Percentiles rank a stretch among this genome's conserved stretches.
phyloP scores from a whole-genome alignment of 2,113 vertebrate species.

The Plestiodon gilberti region DNA sequence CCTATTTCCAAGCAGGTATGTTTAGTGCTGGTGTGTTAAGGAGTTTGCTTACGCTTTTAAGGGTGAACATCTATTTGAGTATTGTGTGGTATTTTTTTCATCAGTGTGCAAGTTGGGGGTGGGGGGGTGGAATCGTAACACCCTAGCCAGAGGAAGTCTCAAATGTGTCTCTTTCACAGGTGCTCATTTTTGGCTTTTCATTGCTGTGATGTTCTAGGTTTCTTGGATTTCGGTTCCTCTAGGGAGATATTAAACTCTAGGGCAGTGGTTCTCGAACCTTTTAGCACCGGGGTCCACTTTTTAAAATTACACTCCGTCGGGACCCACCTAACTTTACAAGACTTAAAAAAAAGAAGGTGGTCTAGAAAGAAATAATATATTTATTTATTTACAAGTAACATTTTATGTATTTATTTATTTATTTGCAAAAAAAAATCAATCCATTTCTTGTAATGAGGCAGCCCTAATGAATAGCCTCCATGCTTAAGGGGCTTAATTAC shows the following conservation, averaged over 20 bases:
- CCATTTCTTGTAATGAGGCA: too few relatives aligned
- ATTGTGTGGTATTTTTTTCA: not conserved
- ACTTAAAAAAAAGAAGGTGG: too few relatives aligned
- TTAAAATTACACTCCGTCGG: too few relatives aligned
- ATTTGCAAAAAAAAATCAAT: too few relatives aligned
- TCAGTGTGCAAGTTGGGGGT: not conserved
- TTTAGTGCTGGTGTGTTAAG: not conserved
- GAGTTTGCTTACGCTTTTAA: not conserved
- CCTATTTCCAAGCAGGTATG: not conserved
- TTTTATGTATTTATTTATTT: too few relatives aligned
- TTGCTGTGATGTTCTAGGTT: not conserved
- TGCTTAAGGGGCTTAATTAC: too few relatives aligned
- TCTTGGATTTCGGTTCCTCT: not conserved
- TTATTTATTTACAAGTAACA: too few relatives aligned
- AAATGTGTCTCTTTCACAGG: not conserved
- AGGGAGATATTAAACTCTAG: not conserved
- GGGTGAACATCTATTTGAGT: not conserved
- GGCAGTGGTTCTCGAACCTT: not conserved
- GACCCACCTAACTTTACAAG: too few relatives aligned
- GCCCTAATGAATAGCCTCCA: too few relatives aligned
- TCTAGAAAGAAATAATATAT: too few relatives aligned
- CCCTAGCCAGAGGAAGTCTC: not conserved
- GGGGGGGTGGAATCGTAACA: not conserved
- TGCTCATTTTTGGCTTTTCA: not conserved
- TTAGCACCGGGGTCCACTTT: too few relatives aligned